Base-by-base conservation (phyloP, 2,888 invertebrate species). In the Aleiodes testaceus region DNA sequence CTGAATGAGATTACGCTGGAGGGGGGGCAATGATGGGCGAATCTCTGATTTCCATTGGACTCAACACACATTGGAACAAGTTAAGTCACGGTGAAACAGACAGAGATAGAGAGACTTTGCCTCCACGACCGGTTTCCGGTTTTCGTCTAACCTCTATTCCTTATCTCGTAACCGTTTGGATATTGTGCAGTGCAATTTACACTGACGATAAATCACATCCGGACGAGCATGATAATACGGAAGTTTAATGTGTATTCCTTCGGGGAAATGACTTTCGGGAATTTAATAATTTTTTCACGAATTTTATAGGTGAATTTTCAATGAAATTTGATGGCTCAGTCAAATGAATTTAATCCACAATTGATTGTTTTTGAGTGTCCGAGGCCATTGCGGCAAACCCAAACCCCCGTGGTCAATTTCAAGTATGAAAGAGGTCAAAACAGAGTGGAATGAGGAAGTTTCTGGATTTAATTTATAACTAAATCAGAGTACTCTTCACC, bases 121-220 rank as follows among this genome's bases (percentile, higher is more conserved):
- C 36, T 59, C 30, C 73, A 74, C 65, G 72, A 59, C 53, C 72
- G 70, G 65, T 79, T 81, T 81, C 81, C 79, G 79, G 77, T 77
- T 71, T 72, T 68, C 72, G 70, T 71, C 72, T 75, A 75, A 52
- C 50, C 53, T 66, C 66, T 59, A 59, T 66, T 52, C 49, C 76
- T 81, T 81, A 81, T 66, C 66, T 52, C 80, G 77, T 65, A 65
- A 53, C 69, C 76, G 69, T 30, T n/a, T 63, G 45, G 45, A 49
- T 63, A 55, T 61, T 68, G 68, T 55, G 68, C 36, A 66, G 42
- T 52, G 52, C 52, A 66, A 66, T 52, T 66, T 66, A 52, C 52
- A 52, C 50, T 50, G 20, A 20, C 52, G 66, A 66, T 66, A 66
- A 66, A 66, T 66, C 66, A 66, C 59, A 59, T 59, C 66, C 66